Evolutionary conservation across 2,888 invertebrate species (phyloP).

Genomic region (Lithosia quadra): DNA sequence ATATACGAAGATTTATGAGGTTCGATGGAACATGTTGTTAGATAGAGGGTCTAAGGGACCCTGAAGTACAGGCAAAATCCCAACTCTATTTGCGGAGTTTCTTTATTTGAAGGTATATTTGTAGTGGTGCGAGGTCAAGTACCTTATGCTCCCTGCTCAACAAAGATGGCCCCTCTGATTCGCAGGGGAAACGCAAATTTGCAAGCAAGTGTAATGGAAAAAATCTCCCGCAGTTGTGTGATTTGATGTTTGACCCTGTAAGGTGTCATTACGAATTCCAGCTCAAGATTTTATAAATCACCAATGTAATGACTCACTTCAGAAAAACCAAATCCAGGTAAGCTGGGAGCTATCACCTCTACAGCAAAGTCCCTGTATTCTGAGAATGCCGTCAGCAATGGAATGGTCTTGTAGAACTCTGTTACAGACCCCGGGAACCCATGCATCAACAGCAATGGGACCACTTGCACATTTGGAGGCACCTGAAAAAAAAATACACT

Average conservation of each 20-base stretch:
- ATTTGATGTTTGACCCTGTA: not conserved
- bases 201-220: too few relatives aligned
- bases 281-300: not conserved
- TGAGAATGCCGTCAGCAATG: constrained; percentile 81
- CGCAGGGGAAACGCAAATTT: too few relatives aligned
- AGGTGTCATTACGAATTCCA: not conserved
- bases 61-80: too few relatives aligned
- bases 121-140: too few relatives aligned
- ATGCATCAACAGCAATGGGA: constrained; percentile 87
- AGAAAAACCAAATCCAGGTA: constrained; percentile 60
- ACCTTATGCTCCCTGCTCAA: too few relatives aligned
- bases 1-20: too few relatives aligned
- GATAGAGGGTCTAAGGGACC: too few relatives aligned
- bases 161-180: too few relatives aligned
- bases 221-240: too few relatives aligned
- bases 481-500: constrained; percentile 4
- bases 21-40: too few relatives aligned
- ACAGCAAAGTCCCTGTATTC: constrained; percentile 81
- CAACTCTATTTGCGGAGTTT: too few relatives aligned
- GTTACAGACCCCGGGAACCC: constrained; percentile 92
- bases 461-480: constrained; percentile 7
- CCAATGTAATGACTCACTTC: constrained; percentile 44
- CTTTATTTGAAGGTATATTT: too few relatives aligned
- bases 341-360: constrained; percentile 54
- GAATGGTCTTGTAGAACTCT: constrained; percentile 90